phyloP scores from a whole-genome alignment of 2,797 vertebrate genomes.

The Sebastes iracundus region DNA sequence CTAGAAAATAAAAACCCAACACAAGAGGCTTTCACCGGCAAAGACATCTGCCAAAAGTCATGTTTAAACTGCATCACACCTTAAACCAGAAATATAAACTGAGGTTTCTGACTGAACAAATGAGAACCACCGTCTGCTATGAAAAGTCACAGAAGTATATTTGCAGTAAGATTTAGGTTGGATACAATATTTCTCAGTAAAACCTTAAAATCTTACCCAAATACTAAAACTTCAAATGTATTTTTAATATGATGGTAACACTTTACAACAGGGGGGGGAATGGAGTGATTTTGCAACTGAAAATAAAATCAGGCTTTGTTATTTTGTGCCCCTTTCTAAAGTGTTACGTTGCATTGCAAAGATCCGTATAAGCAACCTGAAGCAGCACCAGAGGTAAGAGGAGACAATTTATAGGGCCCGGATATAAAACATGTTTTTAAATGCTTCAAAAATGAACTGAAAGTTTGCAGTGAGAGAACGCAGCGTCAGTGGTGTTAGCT shows the following conservation, averaged over 20 bases:
- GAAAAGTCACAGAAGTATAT: constrained; percentile 11
- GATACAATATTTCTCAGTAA: background rate
- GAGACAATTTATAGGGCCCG: background rate
- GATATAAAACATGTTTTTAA: constrained; percentile 25
- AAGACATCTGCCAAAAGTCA: constrained; percentile 23
- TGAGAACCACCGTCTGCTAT: constrained; percentile 12
- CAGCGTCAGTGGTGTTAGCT: constrained; percentile 66
- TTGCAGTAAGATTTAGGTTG: constrained; percentile 47
- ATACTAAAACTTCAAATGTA: constrained; percentile 19
- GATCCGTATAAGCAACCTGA: constrained; percentile 30
- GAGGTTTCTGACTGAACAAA: constrained; percentile 32
- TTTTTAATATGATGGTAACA: constrained; percentile 39
- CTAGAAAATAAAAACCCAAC: constrained; percentile 5
- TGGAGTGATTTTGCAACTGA: background rate
- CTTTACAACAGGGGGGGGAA: constrained; percentile 47
- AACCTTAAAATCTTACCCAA: constrained; percentile 16
- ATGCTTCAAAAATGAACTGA: background rate
- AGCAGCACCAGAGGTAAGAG: constrained; percentile 38
- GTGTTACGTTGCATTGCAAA: constrained; percentile 34
- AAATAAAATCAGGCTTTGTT: constrained; percentile 17
- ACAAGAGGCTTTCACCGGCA: constrained; percentile 14
- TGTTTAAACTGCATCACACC: constrained; percentile 47
- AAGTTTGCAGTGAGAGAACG: constrained; percentile 45
- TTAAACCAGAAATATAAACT: constrained; percentile 42
- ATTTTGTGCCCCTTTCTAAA: constrained; percentile 48